Evolutionary conservation across 2,888 invertebrate species (phyloP).

Genomic region (Mycogona germanica): DNA sequence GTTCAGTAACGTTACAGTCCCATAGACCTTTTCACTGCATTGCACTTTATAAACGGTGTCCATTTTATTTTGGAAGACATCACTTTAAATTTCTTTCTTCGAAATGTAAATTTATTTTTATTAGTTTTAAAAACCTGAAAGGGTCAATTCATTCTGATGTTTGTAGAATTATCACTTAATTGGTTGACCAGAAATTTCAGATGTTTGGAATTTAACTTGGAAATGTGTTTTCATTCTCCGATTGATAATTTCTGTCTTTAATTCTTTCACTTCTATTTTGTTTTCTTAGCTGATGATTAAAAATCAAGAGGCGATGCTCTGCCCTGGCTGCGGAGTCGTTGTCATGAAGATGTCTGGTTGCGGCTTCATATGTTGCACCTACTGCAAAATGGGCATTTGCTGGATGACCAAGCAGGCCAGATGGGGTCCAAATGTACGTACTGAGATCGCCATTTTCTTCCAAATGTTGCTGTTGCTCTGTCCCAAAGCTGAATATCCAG

Average conservation of each 20-base stretch:
- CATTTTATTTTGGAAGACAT: not conserved
- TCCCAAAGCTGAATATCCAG: too few species aligned
- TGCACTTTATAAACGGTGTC: not conserved
- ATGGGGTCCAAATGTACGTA: slow-evolving; percentile 47
- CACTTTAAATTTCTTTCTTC: too few species aligned
- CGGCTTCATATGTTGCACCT: slow-evolving; percentile 81
- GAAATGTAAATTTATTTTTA: too few species aligned
- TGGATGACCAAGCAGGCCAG: slow-evolving; percentile 73
- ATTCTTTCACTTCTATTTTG: slow-evolving; percentile 6
- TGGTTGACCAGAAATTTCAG: too few species aligned
- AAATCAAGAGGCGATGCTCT: slow-evolving; percentile 71
- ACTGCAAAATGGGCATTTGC: slow-evolving; percentile 87
- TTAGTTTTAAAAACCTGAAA: too few species aligned
- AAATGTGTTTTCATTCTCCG: too few species aligned
- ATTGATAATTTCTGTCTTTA: too few species aligned
- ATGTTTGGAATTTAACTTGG: too few species aligned
- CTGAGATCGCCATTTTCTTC: not conserved
- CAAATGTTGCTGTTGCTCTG: not conserved
- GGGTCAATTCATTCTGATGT: too few species aligned
- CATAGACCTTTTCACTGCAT: not conserved
- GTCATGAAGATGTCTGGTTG: slow-evolving; percentile 88
- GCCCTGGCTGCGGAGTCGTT: slow-evolving; percentile 72
- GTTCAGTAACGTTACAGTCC: not conserved
- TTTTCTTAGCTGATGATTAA: slow-evolving; percentile 51
- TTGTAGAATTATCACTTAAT: too few species aligned